phyloP scores from a whole-genome alignment of 2,888 invertebrate genomes.

The Drosophila buzzatii region DNA sequence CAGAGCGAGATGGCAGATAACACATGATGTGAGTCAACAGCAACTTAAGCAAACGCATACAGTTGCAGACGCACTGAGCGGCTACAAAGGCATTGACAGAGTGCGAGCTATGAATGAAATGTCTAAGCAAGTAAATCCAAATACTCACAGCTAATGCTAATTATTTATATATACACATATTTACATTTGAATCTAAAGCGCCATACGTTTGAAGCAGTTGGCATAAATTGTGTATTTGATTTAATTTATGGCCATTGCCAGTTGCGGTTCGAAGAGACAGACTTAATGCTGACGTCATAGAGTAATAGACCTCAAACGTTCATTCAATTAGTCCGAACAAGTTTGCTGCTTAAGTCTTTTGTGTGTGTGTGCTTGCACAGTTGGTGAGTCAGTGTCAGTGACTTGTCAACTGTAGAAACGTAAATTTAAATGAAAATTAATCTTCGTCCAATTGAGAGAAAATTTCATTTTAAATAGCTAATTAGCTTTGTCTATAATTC shows the following conservation, averaged over 20 bases:
- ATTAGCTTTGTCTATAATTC: conserved; percentile 1
- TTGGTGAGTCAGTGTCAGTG: conserved; percentile 8
- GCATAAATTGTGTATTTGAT: conserved; percentile 27
- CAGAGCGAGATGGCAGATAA: conserved; percentile 38
- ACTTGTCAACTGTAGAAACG: conserved; percentile 21
- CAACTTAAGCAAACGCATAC: conserved; percentile 15
- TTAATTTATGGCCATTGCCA: conserved; percentile 21
- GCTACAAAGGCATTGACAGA: conserved; percentile 41
- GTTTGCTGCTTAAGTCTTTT: conserved; percentile 80
- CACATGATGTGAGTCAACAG: conserved; percentile 30
- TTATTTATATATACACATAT: not conserved
- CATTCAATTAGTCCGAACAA: conserved; percentile 30
- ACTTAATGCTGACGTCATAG: conserved; percentile 55
- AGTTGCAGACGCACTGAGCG: conserved; percentile 39
- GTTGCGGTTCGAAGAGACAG: conserved; percentile 9
- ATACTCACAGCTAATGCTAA: not conserved
- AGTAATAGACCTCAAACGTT: not conserved
- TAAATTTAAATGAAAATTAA: not conserved
- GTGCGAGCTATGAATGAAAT: conserved; percentile 47
- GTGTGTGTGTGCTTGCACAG: conserved; percentile 8
- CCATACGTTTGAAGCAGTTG: conserved; percentile 27
- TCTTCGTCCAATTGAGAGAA: not conserved
- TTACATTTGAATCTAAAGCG: conserved; percentile 62
- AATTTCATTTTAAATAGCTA: conserved; percentile 7
- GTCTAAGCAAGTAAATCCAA: conserved; percentile 36